These are phyloP conservation scores for Achroia grisella DNA, from an alignment of 1,140 invertebrate genomes.

Conservation along the genomic window DNA sequence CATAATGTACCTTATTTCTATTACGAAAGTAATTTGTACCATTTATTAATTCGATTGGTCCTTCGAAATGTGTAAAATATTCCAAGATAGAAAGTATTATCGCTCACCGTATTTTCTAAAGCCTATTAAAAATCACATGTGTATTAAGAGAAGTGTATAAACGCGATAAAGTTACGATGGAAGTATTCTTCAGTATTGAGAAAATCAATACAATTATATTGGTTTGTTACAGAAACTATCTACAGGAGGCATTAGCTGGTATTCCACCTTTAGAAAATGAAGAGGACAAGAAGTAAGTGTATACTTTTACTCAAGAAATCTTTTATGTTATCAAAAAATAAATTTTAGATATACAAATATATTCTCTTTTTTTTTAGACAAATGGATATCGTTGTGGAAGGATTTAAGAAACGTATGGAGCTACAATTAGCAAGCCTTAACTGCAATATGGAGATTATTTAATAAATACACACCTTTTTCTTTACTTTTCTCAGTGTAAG, in stretches of 20 bases:
- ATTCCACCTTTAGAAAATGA: constrained; percentile 47
- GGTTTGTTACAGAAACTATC: constrained; percentile 40
- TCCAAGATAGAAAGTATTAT: too few relatives aligned
- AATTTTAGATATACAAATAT: not conserved
- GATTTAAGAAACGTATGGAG: constrained; percentile 53
- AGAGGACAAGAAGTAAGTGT: constrained; percentile 55
- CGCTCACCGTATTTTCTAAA: too few relatives aligned
- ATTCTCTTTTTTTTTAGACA: constrained; percentile 21
- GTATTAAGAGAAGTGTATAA: too few relatives aligned
- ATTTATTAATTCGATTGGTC: too few relatives aligned
- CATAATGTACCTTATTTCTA: too few relatives aligned
- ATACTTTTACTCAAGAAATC: constrained; percentile 1
- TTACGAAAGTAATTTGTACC: too few relatives aligned
- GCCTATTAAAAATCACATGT: too few relatives aligned
- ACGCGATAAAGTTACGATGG: too few relatives aligned
- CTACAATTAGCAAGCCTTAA: constrained; percentile 52
- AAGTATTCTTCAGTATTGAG: not conserved
- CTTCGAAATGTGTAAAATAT: too few relatives aligned
- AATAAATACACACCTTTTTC: constrained; percentile 1
- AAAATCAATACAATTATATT: too few relatives aligned
- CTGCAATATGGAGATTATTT: constrained; percentile 55
- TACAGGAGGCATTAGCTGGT: constrained; percentile 44
- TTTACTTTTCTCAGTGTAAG: not conserved
- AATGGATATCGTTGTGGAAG: constrained; percentile 45
- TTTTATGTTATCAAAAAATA: too few relatives aligned